A percentile compares a stretch with the other conserved stretches of the same genome.
These are phyloP conservation scores for Lepidotrigona ventralis DNA, from an alignment of 1,140 invertebrate genomes.

Conservation along the genomic window DNA sequence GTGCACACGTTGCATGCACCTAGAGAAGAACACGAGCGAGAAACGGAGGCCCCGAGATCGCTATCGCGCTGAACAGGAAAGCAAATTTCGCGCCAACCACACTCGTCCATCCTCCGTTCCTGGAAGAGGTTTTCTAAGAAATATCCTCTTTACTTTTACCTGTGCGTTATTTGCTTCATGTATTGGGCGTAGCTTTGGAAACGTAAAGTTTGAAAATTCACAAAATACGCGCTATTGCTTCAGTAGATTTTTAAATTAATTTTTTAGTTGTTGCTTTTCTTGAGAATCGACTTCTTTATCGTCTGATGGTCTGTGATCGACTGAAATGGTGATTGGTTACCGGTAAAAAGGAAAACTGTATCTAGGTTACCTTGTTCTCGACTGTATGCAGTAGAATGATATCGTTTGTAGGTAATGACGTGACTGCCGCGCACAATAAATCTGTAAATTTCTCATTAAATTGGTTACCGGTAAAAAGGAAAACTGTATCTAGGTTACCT, in stretches of 20 bases:
- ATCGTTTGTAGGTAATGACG: not conserved
- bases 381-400: not conserved
- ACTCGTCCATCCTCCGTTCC: slow-evolving; percentile 1
- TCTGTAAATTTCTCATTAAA: no score
- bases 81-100: slow-evolving; percentile 40
- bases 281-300: not conserved
- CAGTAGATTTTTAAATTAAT: not conserved
- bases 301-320: not conserved
- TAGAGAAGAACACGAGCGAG: not conserved
- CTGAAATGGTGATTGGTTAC: not conserved
- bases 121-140: not conserved
- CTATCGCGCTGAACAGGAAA: slow-evolving; percentile 58
- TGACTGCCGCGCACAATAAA: no score
- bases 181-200: no score
- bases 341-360: slow-evolving; percentile 23
- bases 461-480: no score
- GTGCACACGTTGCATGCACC: slow-evolving; percentile 2
- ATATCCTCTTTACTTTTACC: not conserved
- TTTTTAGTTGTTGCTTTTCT: not conserved
- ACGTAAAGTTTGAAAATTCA: not conserved
- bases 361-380: not conserved
- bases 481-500: no score
- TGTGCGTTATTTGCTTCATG: no score
- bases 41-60: slow-evolving; percentile 38
- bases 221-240: not conserved